Conservation (phyloP, 2,888 invertebrate genomes). For the Lasioglossum vierecki region DNA sequence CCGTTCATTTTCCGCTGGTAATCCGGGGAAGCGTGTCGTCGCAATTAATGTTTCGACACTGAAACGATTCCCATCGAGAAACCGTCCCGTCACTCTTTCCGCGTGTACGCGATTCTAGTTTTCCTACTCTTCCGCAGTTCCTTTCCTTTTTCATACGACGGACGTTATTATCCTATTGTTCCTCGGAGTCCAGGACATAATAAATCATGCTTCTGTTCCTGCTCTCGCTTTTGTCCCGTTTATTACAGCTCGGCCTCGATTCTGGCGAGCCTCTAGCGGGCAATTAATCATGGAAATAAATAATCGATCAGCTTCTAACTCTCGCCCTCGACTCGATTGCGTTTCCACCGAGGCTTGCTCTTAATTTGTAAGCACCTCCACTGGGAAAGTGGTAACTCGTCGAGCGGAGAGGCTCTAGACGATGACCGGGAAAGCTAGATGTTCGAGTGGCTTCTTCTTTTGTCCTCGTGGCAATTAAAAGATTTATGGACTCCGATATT, state of each 20-base stretch:
- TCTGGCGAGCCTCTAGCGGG: slow-evolving; percentile 30
- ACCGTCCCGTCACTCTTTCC: slow-evolving; percentile 39
- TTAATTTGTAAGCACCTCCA: slow-evolving; percentile 3
- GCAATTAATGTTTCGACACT: slow-evolving; percentile 55
- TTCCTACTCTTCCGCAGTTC: neutral
- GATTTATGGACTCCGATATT: neutral
- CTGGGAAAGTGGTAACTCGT: neutral
- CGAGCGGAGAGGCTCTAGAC: neutral
- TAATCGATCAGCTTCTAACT: slow-evolving; percentile 42
- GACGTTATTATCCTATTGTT: slow-evolving; percentile 63
- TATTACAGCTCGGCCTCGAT: slow-evolving; percentile 35
- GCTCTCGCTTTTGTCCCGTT: slow-evolving; percentile 19
- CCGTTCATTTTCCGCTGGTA: slow-evolving; percentile 4
- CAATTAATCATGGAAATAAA: slow-evolving; percentile 62
- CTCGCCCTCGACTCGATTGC: slow-evolving; percentile 4
- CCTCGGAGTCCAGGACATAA: slow-evolving; percentile 50
- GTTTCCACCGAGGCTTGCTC: neutral
- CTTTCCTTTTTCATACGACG: slow-evolving; percentile 14
- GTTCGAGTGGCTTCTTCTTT: neutral
- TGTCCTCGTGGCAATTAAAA: neutral
- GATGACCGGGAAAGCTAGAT: neutral
- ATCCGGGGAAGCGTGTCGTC: slow-evolving; percentile 3
- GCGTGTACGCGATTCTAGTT: slow-evolving; percentile 34
- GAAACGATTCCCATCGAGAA: slow-evolving; percentile 34
- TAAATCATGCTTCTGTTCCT: slow-evolving; percentile 60